Conservation (phyloP, 2,797 vertebrate species). For the Sebastes iracundus region DNA sequence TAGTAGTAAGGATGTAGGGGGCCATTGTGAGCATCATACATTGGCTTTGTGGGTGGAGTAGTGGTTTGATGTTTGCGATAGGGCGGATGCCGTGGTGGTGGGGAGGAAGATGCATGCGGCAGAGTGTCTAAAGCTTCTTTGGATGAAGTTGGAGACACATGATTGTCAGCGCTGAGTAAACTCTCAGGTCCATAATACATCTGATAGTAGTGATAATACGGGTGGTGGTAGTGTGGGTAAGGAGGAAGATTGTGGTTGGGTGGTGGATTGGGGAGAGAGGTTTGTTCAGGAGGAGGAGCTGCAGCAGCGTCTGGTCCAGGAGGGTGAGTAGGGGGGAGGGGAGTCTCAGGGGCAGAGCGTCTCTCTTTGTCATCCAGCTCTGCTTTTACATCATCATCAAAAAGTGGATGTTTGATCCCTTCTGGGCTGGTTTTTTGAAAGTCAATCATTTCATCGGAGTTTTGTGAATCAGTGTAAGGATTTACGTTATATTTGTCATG, state of each 20-base stretch:
- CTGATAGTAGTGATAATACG: conserved; percentile 36
- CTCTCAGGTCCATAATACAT: conserved; percentile 12
- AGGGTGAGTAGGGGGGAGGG: neutral
- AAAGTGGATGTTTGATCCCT: neutral
- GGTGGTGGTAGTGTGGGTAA: conserved; percentile 29
- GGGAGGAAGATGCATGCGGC: neutral
- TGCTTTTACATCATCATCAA: neutral
- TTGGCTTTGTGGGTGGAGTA: neutral
- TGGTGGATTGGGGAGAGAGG: neutral
- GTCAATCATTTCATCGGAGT: neutral
- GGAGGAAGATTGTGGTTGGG: neutral
- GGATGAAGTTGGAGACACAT: neutral
- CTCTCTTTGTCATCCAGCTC: neutral
- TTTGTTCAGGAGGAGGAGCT: conserved; percentile 1
- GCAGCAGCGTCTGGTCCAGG: neutral
- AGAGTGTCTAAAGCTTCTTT: neutral
- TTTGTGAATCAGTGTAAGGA: neutral
- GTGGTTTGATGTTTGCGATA: neutral
- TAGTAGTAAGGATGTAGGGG: conserved; percentile 25
- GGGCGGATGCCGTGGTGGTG: neutral
- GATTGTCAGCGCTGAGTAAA: neutral
- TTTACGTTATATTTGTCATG: neutral
- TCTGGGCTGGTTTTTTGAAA: neutral
- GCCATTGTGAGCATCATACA: neutral
- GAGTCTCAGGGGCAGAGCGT: neutral